Base-by-base conservation (phyloP, 2,888 invertebrate genomes). In the Poecilobothrus nobilitatus region DNA sequence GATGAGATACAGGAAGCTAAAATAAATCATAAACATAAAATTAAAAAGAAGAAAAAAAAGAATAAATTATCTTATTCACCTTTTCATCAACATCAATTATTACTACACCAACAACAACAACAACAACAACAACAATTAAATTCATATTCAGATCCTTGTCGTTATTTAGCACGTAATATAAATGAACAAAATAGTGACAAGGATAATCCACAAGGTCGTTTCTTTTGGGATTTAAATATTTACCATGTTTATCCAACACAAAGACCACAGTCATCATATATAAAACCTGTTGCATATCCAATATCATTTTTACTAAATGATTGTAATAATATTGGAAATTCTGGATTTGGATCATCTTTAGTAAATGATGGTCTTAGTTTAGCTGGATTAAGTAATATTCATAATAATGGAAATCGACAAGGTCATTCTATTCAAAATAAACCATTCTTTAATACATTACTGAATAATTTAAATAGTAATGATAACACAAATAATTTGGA, bases 191-290 rank as follows among this genome's bases (percentile, higher is more conserved):
- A 33, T 65, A 18, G 18, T 53, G 2, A 2, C 15, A 18, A n/a
- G 1, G 34, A 34, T n/a, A 33, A 2, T 3, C 34, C 65, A 65
- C 77, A 81, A 70, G 80, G 81, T 9, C 77, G 81, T 22, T 77
- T 81, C 21, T 71, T 81, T 1, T 81, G 79, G 75, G 81, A 81
- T 68, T 34, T 81, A 10, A 81, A 81, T 73, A 77, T 81, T 12
- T 78, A 78, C 68, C 80, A 81, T 70, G 75, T 79, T 10, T 78
- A 78, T 69, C 71, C 74, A 1, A 72, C 62, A 18, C 69, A 10
- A 44, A n/a, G 63, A 66, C 18, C 66, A 20, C 18, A 18, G 34
- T 64, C 64, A 64, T 10, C 64, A n/a, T 22, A 68, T 33, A 6
- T 18, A 63, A 12, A 27, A 63, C 63, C 63, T 22, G 12, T 27